phyloP scores from a whole-genome alignment of 2,113 vertebrate species.

The Epinephelus lanceolatus region DNA sequence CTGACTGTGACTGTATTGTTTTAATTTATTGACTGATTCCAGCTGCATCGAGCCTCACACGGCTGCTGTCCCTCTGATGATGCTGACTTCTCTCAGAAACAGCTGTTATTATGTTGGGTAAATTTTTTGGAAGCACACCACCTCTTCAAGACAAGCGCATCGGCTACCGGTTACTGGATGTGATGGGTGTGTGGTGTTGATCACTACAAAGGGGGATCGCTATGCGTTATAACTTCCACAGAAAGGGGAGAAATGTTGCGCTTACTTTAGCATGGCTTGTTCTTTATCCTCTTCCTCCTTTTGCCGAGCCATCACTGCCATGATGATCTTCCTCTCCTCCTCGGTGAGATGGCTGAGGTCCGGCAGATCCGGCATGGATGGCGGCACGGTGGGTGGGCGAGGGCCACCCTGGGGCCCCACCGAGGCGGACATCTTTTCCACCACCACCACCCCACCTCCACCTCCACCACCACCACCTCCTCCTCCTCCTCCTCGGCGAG shows the following conservation, averaged over 20 bases:
- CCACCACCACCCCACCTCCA: slow-evolving; percentile 65
- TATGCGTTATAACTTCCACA: slow-evolving; percentile 35
- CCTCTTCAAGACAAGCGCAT: not conserved
- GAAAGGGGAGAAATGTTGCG: slow-evolving; percentile 48
- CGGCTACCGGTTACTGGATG: not conserved
- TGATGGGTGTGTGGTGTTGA: slow-evolving; percentile 32
- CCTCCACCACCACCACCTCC: slow-evolving; percentile 65
- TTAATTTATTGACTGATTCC: slow-evolving; percentile 30
- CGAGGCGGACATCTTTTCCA: slow-evolving; percentile 91
- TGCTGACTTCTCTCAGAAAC: slow-evolving; percentile 4
- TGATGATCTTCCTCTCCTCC: slow-evolving; percentile 97
- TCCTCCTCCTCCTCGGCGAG: slow-evolving; percentile 78
- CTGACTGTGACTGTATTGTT: slow-evolving; percentile 26
- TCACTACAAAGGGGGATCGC: not conserved
- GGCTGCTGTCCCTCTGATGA: not conserved
- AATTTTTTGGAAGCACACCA: not conserved
- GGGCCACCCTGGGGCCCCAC: slow-evolving; percentile 95
- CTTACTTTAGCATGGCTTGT: slow-evolving; percentile 99
- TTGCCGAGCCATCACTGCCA: slow-evolving; percentile 99
- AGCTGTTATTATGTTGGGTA: not conserved
- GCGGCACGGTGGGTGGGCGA: slow-evolving; percentile 93
- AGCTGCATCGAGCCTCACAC: not conserved
- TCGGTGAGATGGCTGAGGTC: slow-evolving; percentile 99
- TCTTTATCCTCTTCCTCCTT: slow-evolving; percentile 98
- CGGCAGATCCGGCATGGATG: slow-evolving; percentile 94